Evolutionary conservation across 1,140 invertebrate genomes (phyloP).

Genomic region (Nomia melanderi): DNA sequence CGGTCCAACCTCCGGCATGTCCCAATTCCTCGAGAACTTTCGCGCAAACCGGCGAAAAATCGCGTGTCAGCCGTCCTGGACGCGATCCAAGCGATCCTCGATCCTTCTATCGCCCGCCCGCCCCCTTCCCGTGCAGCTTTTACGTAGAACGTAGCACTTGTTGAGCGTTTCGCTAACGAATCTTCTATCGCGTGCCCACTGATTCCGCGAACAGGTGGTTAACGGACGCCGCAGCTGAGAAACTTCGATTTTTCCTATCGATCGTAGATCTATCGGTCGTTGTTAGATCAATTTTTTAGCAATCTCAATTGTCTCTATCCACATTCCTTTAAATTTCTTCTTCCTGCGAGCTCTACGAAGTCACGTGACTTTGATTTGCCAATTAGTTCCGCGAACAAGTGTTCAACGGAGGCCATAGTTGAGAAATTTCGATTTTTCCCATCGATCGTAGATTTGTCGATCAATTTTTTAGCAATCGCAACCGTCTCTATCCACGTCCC

Average conservation of each 20-base stretch:
- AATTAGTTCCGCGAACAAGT: conserved; percentile 45
- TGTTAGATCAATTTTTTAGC: too few species aligned
- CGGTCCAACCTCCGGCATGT: too few species aligned
- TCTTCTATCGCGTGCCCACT: conserved; percentile 36
- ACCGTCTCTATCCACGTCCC: too few species aligned
- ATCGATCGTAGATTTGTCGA: conserved; percentile 10
- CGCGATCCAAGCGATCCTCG: conserved; percentile 7
- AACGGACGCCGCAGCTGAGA: background rate
- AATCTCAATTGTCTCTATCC: too few species aligned
- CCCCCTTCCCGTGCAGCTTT: background rate
- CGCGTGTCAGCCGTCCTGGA: background rate
- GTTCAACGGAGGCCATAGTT: conserved; percentile 9
- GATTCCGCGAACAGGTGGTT: conserved; percentile 49
- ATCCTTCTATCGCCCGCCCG: background rate
- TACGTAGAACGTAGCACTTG: conserved; percentile 41
- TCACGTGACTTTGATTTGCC: too few species aligned
- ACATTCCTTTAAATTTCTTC: too few species aligned
- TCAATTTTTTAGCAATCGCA: too few species aligned
- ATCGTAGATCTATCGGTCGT: conserved; percentile 15
- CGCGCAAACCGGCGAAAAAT: background rate
- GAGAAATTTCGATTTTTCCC: background rate
- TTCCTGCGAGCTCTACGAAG: too few species aligned
- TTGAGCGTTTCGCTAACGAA: conserved; percentile 47
- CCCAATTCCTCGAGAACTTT: too few species aligned
- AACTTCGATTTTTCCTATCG: background rate